phyloP scores from a whole-genome alignment of 2,888 invertebrate genomes.

The Noctua janthe region DNA sequence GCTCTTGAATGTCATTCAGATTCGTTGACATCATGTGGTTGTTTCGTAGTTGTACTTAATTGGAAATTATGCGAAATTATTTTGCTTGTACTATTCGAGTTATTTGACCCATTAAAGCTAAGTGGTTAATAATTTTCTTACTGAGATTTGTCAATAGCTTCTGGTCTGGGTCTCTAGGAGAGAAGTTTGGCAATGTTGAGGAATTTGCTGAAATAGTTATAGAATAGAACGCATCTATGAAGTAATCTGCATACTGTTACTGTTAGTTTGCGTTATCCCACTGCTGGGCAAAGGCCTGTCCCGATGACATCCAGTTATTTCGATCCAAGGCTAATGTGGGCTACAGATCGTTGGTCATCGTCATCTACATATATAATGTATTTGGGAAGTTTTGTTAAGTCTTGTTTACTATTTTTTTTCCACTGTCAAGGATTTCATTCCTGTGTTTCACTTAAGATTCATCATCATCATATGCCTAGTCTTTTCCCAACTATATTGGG shows the following conservation, averaged over 20 bases:
- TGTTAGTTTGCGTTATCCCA: background rate
- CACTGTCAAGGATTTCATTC: background rate
- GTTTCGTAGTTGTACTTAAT: constrained; percentile 23
- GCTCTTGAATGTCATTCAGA: constrained; percentile 41
- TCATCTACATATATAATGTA: background rate
- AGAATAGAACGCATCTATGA: background rate
- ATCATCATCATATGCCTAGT: no score
- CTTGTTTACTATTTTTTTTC: background rate
- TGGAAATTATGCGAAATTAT: constrained; percentile 33
- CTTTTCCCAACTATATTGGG: no score
- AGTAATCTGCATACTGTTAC: background rate
- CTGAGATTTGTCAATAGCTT: constrained; percentile 18
- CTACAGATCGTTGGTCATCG: background rate
- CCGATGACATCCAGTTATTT: background rate
- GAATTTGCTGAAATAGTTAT: background rate
- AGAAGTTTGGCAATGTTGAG: constrained; percentile 7
- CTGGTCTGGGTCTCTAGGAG: background rate
- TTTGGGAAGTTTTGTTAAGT: background rate
- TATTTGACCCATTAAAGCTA: constrained; percentile 21
- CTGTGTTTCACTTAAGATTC: background rate
- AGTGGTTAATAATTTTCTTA: constrained; percentile 36
- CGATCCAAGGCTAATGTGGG: background rate
- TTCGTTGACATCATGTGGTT: constrained; percentile 37
- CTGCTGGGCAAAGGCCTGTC: background rate
- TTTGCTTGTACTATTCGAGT: constrained; percentile 19